Percentiles rank a stretch among this genome's conserved stretches.
Conservation (phyloP, 2,888 invertebrate species). For the Pammene fasciana region DNA sequence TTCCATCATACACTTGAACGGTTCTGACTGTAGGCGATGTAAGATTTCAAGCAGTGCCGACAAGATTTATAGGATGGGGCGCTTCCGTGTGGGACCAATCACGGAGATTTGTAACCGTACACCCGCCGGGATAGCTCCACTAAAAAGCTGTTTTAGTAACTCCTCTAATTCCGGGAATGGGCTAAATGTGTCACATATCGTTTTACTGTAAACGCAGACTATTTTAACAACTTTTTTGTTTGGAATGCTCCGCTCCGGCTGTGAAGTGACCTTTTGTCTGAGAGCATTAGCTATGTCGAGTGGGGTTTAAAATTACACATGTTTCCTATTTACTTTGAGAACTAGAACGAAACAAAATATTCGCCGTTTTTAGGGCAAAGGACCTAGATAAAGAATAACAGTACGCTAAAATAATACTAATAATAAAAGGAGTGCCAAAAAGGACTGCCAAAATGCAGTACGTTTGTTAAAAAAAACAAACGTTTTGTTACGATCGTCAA, state of each 20-base stretch:
- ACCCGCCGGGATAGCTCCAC: constrained; percentile 49
- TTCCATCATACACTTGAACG: constrained; percentile 37
- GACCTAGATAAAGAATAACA: background rate
- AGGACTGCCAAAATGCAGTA: no score
- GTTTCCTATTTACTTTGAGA: background rate
- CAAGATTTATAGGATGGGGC: constrained; percentile 59
- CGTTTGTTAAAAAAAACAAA: no score
- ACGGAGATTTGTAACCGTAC: constrained; percentile 60
- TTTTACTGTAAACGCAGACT: constrained; percentile 37
- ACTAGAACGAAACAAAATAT: background rate
- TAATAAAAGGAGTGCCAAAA: no score
- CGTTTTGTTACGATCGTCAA: no score
- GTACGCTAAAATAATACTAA: background rate
- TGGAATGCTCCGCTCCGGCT: constrained; percentile 25
- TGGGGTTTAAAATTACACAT: constrained; percentile 31
- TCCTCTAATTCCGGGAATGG: constrained; percentile 58
- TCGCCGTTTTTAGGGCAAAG: background rate
- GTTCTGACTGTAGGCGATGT: constrained; percentile 53
- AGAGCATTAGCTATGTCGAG: constrained; percentile 32
- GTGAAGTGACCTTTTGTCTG: constrained; percentile 34
- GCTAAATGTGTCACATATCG: constrained; percentile 46
- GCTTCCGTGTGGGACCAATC: constrained; percentile 57
- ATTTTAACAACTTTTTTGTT: constrained; percentile 39
- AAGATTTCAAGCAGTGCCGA: constrained; percentile 55
- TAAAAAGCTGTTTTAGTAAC: constrained; percentile 59